Percentiles rank a stretch among this genome's conserved stretches.
phyloP scores from a whole-genome alignment of 2,113 vertebrate genomes.

The Aleadryas rufinucha region DNA sequence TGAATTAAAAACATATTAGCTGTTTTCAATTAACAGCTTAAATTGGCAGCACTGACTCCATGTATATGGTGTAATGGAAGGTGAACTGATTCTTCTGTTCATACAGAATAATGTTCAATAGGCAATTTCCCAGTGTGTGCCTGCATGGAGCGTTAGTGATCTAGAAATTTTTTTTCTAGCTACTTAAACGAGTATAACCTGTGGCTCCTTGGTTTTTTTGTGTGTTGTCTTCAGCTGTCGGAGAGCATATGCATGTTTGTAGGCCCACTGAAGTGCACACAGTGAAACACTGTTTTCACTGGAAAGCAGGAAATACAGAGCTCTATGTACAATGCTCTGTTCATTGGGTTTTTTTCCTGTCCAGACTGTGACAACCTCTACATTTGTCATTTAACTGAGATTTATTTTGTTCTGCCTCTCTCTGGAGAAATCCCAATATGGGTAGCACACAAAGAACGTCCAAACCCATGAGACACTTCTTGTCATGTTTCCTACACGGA shows the following conservation, averaged over 20 bases:
- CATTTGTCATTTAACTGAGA: neutral
- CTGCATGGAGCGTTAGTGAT: neutral
- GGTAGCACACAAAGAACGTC: neutral
- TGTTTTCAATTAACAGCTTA: neutral
- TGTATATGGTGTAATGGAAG: neutral
- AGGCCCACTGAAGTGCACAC: neutral
- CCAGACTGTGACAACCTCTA: neutral
- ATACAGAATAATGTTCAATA: neutral
- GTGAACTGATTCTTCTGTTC: neutral
- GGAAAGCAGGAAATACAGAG: neutral
- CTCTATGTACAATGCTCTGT: neutral
- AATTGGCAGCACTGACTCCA: neutral
- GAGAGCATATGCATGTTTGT: neutral
- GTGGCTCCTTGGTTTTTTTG: neutral
- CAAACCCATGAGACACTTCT: neutral
- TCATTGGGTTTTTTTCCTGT: rapidly evolving
- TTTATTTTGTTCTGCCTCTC: neutral
- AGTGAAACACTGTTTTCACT: neutral
- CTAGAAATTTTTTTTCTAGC: neutral
- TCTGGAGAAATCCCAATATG: neutral
- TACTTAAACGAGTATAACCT: neutral
- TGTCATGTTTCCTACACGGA: neutral
- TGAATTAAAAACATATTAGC: neutral
- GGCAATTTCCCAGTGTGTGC: neutral
- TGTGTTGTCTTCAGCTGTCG: neutral